Evolutionary conservation across 2,797 vertebrate species (phyloP).

Genomic region (Alcedo atthis): DNA sequence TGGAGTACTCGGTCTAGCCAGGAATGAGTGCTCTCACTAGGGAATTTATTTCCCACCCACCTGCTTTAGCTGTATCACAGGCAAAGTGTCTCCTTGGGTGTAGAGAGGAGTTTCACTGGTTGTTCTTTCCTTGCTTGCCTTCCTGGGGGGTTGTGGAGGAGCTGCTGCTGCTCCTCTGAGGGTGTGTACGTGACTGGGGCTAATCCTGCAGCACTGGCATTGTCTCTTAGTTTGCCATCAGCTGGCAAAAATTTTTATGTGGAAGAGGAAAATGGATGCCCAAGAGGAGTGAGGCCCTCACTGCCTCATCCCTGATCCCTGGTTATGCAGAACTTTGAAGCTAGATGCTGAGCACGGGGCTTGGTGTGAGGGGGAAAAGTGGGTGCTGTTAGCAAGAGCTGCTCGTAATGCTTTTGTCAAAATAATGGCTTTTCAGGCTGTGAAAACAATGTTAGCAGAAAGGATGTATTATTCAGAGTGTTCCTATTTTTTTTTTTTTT

Average conservation of each 20-base stretch:
- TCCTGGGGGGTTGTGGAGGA: neutral
- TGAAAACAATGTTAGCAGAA: conserved; percentile 55
- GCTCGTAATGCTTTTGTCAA: conserved; percentile 45
- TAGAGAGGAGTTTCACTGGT: neutral
- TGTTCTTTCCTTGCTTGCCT: neutral
- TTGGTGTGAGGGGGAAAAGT: neutral
- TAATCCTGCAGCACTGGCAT: neutral
- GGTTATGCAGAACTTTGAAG: neutral
- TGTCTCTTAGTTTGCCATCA: neutral
- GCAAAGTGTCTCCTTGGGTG: neutral
- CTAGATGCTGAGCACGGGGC: neutral
- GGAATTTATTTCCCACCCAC: neutral
- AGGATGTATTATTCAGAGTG: conserved; percentile 47
- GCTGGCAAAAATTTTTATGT: neutral
- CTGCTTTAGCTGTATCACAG: neutral
- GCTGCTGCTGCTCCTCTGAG: neutral
- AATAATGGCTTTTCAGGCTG: conserved; percentile 46
- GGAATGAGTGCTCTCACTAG: neutral
- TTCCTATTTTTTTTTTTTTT: neutral
- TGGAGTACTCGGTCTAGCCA: conserved; percentile 1
- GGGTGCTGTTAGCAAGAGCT: conserved; percentile 19
- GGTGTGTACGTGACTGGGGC: neutral
- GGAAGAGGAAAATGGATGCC: neutral
- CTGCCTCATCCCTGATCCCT: neutral
- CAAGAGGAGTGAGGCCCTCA: neutral